These are phyloP conservation scores for Hemaris fuciformis DNA, from an alignment of 2,888 invertebrate species.

Conservation along the genomic window DNA sequence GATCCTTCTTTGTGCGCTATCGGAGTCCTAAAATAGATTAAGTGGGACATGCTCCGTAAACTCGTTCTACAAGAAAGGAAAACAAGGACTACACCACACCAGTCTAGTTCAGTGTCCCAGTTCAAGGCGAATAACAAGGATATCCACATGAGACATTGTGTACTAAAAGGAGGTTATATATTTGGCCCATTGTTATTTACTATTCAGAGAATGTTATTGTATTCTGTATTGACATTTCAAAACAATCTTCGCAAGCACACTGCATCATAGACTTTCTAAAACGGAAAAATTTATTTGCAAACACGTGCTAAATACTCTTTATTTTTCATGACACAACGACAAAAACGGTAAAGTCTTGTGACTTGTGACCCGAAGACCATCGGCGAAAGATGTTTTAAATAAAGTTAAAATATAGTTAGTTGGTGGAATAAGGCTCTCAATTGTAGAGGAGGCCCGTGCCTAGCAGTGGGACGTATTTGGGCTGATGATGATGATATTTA, in stretches of 20 bases:
- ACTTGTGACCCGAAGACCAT: too few relatives aligned
- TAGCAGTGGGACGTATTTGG: too few relatives aligned
- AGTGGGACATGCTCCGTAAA: neutral
- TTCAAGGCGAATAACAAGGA: neutral
- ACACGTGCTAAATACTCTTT: conserved; percentile 25
- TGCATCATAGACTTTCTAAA: conserved; percentile 32
- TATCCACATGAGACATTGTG: neutral
- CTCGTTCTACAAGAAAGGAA: neutral
- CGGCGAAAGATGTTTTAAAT: too few relatives aligned
- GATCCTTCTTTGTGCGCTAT: neutral
- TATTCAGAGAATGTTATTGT: neutral
- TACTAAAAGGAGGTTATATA: neutral
- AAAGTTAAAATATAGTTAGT: too few relatives aligned
- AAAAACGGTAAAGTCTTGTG: neutral
- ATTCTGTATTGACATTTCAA: conserved; percentile 7
- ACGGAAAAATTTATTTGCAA: conserved; percentile 29
- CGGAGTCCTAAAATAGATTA: neutral
- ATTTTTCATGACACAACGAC: neutral
- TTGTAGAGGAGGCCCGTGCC: too few relatives aligned
- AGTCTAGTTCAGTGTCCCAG: neutral
- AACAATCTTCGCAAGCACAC: conserved; percentile 25
- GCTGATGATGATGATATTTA: too few relatives aligned
- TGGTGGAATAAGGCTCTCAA: too few relatives aligned
- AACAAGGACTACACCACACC: neutral
- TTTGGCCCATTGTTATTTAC: too few relatives aligned